These are phyloP conservation scores for Picus viridis DNA, from an alignment of 2,797 vertebrate species.

Conservation along the genomic window DNA sequence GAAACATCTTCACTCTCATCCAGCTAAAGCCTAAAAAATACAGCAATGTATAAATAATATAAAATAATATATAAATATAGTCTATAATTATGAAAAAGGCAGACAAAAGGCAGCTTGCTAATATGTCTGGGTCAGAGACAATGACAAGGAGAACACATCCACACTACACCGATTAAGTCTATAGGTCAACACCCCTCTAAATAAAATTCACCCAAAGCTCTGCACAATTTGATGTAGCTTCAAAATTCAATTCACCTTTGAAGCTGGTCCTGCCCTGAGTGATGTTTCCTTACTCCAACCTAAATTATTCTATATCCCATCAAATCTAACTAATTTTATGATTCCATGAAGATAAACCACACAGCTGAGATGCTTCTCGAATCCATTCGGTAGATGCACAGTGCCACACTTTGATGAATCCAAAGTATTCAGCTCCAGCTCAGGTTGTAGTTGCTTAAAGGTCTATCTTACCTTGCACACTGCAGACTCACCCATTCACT, in stretches of 20 bases:
- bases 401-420: conserved; percentile 23
- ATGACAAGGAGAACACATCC: background rate
- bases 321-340: background rate
- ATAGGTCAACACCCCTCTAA: background rate
- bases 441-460: conserved; percentile 1
- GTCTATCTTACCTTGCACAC: background rate
- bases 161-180: background rate
- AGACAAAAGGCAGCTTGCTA: background rate
- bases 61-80: background rate
- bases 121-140: background rate
- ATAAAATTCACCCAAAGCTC: background rate
- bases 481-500: background rate
- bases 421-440: background rate
- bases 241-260: conserved; percentile 23
- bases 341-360: background rate
- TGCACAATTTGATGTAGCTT: background rate
- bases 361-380: background rate
- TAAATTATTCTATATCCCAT: background rate
- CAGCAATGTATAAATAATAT: no score
- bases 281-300: background rate
- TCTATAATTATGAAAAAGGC: background rate
- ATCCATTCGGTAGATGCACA: background rate
- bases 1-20: background rate
- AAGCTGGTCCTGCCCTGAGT: conserved; percentile 9
- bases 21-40: background rate